Evolutionary conservation across 1,140 invertebrate species (phyloP).

Genomic region (Drosophila fuyamai): DNA sequence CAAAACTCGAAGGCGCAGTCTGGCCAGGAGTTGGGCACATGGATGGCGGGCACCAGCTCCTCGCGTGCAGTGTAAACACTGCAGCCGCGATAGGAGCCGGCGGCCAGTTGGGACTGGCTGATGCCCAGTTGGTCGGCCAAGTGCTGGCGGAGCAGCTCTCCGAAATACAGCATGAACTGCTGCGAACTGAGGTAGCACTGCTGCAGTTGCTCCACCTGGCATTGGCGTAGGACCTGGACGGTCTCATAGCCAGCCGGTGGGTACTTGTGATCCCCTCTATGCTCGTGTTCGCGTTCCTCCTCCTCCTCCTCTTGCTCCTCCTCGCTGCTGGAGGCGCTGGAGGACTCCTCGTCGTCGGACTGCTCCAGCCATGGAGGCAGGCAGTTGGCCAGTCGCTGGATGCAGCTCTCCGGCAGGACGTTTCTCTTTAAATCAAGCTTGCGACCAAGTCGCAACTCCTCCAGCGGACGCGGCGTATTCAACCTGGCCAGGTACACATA

Average conservation of each 20-base stretch:
- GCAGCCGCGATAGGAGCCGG: slow-evolving; percentile 86
- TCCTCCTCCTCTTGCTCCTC: slow-evolving; percentile 80
- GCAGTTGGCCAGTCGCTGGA: slow-evolving; percentile 59
- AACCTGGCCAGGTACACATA: slow-evolving; percentile 69
- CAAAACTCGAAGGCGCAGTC: slow-evolving; percentile 88
- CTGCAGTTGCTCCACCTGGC: slow-evolving; percentile 80
- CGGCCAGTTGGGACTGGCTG: slow-evolving; percentile 83
- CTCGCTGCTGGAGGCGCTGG: slow-evolving; percentile 73
- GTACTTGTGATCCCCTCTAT: slow-evolving; percentile 8
- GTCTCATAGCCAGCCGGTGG: slow-evolving; percentile 51
- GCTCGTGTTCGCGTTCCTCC: not conserved
- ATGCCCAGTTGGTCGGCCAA: slow-evolving; percentile 86
- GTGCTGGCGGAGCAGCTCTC: slow-evolving; percentile 86
- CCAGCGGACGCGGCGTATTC: slow-evolving; percentile 66
- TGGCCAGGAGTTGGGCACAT: slow-evolving; percentile 87
- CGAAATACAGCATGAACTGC: slow-evolving; percentile 88
- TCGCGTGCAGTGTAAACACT: slow-evolving; percentile 87
- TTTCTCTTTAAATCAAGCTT: slow-evolving; percentile 44
- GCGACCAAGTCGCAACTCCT: slow-evolving; percentile 46
- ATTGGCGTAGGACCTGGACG: slow-evolving; percentile 73
- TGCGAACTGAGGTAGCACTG: slow-evolving; percentile 87
- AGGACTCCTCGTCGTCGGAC: slow-evolving; percentile 67
- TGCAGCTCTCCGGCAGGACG: slow-evolving; percentile 66
- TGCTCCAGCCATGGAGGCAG: slow-evolving; percentile 62
- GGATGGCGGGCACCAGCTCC: slow-evolving; percentile 88